These are phyloP conservation scores for Gadopsis marmoratus DNA, from an alignment of 2,797 vertebrate species.

Conservation along the genomic window DNA sequence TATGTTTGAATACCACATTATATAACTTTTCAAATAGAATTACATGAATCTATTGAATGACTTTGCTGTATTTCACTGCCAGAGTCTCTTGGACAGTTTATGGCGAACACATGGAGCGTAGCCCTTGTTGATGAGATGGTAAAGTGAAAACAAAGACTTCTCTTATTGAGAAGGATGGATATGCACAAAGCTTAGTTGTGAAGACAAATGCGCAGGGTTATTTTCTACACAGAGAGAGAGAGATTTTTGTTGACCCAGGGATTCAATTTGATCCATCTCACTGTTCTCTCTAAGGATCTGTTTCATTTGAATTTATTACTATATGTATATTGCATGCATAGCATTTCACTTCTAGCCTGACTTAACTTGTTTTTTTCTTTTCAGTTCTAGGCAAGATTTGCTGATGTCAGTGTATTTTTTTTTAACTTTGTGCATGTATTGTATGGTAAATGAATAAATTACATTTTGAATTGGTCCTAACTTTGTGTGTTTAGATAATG, in stretches of 20 bases:
- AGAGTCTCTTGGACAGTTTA: slow-evolving; percentile 37
- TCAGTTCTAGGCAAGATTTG: neutral
- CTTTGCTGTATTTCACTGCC: slow-evolving; percentile 41
- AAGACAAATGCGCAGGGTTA: slow-evolving; percentile 48
- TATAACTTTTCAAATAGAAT: slow-evolving; percentile 38
- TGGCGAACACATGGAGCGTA: slow-evolving; percentile 41
- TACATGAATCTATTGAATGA: slow-evolving; percentile 26
- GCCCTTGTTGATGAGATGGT: slow-evolving; percentile 51
- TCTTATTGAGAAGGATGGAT: slow-evolving; percentile 47
- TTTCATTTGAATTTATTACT: neutral
- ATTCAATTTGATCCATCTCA: slow-evolving; percentile 20
- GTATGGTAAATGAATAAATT: neutral
- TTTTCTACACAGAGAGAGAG: slow-evolving; percentile 34
- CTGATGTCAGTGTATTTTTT: neutral
- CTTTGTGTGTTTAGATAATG: neutral
- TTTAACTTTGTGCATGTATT: slow-evolving; percentile 4
- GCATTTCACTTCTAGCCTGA: neutral
- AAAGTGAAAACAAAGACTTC: slow-evolving; percentile 72
- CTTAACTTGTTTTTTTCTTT: neutral
- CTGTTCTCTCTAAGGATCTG: neutral
- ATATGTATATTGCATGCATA: neutral
- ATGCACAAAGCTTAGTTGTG: slow-evolving; percentile 58
- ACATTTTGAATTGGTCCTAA: neutral
- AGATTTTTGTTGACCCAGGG: slow-evolving; percentile 15
- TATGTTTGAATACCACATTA: slow-evolving; percentile 28